Percentiles rank a stretch among this genome's conserved stretches.
These are phyloP conservation scores for Lipophrys pholis DNA, from an alignment of 2,113 vertebrate genomes.

Conservation along the genomic window DNA sequence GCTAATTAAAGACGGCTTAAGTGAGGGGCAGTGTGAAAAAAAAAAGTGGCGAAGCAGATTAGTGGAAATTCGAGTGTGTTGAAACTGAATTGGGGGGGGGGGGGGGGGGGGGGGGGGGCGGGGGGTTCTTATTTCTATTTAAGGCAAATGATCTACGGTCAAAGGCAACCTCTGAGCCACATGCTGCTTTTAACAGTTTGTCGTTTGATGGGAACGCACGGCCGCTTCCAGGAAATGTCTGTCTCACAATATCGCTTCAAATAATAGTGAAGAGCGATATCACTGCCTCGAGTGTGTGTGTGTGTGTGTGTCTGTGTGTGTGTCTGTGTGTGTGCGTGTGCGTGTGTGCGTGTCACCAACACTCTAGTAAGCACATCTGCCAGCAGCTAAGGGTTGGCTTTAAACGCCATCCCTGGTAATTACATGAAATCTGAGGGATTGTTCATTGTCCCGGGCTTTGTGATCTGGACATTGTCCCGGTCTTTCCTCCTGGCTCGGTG, in stretches of 20 bases:
- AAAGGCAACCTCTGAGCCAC: conserved; percentile 23
- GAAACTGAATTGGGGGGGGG: conserved; percentile 49
- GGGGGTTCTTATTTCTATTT: conserved; percentile 58
- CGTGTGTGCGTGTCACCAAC: not conserved
- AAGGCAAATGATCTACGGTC: conserved; percentile 53
- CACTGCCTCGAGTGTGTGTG: conserved; percentile 15
- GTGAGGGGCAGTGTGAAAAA: conserved; percentile 40
- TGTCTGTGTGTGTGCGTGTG: not conserved
- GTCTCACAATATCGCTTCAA: conserved; percentile 31
- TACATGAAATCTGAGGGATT: conserved; percentile 67
- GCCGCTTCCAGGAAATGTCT: conserved; percentile 37
- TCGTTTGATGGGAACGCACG: conserved; percentile 21
- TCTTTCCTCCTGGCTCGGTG: conserved; percentile 48
- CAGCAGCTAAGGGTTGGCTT: conserved; percentile 33
- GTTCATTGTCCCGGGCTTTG: conserved; percentile 73
- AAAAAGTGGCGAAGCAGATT: conserved; percentile 52
- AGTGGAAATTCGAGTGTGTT: conserved; percentile 56
- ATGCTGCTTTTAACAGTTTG: conserved; percentile 28
- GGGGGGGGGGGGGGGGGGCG: conserved; percentile 49
- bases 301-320: conserved; percentile 1
- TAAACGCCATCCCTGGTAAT: conserved; percentile 67
- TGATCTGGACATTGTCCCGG: conserved; percentile 75
- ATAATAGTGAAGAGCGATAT: conserved; percentile 29
- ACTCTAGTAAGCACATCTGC: conserved; percentile 49
- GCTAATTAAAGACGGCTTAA: conserved; percentile 70